Percentiles rank a stretch among this genome's conserved stretches.
phyloP scores from a whole-genome alignment of 2,888 invertebrate genomes.

The Drosophila antonietae region DNA sequence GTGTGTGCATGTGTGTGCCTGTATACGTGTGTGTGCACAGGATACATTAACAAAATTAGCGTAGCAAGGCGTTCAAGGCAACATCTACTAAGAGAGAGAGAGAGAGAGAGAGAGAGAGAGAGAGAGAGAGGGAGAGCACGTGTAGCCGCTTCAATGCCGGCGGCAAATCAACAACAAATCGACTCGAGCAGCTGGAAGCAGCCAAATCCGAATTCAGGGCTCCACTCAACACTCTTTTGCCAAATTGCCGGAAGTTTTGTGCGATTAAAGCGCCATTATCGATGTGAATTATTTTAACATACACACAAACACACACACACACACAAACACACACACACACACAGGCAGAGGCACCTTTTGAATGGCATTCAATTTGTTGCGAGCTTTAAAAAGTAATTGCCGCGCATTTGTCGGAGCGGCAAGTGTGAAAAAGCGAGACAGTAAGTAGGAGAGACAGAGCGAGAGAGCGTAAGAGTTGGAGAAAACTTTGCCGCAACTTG shows the following conservation, averaged over 20 bases:
- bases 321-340: background rate
- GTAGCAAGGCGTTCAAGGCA: constrained; percentile 54
- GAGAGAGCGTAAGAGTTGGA: constrained; percentile 1
- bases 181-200: constrained; percentile 27
- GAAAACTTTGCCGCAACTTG: constrained; percentile 62
- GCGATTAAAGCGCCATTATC: constrained; percentile 78
- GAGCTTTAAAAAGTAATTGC: constrained; percentile 74
- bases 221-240: constrained; percentile 70
- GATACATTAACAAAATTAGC: constrained; percentile 78
- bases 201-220: constrained; percentile 4
- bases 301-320: constrained; percentile 5
- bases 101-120: background rate
- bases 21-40: constrained; percentile 60
- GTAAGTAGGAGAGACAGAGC: background rate
- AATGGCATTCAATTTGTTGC: constrained; percentile 75
- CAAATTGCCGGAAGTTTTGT: constrained; percentile 78
- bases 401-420: constrained; percentile 64
- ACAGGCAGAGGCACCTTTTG: constrained; percentile 11
- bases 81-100: constrained; percentile 22
- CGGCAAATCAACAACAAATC: constrained; percentile 70
- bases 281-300: constrained; percentile 76
- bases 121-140: constrained; percentile 1
- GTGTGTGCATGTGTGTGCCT: constrained; percentile 35
- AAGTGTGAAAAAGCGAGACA: constrained; percentile 14
- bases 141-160: constrained; percentile 38